phyloP scores from a whole-genome alignment of 2,888 invertebrate genomes.

The Alloscopus bannaensis region DNA sequence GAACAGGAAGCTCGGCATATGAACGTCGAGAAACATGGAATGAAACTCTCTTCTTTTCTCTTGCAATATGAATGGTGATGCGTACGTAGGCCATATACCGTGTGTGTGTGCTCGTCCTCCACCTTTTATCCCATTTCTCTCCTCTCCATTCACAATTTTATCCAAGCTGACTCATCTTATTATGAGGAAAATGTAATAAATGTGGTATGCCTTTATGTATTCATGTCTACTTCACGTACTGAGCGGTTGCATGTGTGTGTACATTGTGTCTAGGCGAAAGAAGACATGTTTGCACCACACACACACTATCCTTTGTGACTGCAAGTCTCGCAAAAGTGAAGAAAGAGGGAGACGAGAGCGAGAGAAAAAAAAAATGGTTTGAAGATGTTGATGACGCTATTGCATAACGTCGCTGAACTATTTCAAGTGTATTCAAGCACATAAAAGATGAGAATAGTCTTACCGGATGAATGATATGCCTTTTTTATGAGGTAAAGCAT shows the following conservation, averaged over 20 bases:
- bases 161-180: slow-evolving; percentile 1
- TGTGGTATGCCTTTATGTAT: slow-evolving; percentile 12
- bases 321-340: too few relatives aligned
- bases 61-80: slow-evolving; percentile 27
- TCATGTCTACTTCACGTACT: not conserved
- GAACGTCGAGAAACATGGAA: not conserved
- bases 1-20: not conserved
- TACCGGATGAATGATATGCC: slow-evolving; percentile 55
- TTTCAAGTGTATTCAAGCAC: slow-evolving; percentile 50
- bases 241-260: not conserved
- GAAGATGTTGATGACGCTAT: slow-evolving; percentile 36
- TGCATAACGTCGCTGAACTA: slow-evolving; percentile 39
- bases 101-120: slow-evolving; percentile 13
- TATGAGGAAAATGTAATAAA: slow-evolving; percentile 23
- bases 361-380: slow-evolving; percentile 28
- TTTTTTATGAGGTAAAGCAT: slow-evolving; percentile 50
- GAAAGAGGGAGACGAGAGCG: too few relatives aligned
- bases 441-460: slow-evolving; percentile 55
- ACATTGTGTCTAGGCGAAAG: too few relatives aligned
- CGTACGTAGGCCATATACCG: slow-evolving; percentile 8
- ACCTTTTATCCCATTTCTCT: not conserved
- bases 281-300: too few relatives aligned
- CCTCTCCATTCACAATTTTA: slow-evolving; percentile 21
- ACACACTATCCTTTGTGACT: too few relatives aligned
- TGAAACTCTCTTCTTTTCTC: slow-evolving; percentile 22